Evolutionary conservation across 2,113 vertebrate genomes (phyloP).

Genomic region (Rattus norvegicus): DNA sequence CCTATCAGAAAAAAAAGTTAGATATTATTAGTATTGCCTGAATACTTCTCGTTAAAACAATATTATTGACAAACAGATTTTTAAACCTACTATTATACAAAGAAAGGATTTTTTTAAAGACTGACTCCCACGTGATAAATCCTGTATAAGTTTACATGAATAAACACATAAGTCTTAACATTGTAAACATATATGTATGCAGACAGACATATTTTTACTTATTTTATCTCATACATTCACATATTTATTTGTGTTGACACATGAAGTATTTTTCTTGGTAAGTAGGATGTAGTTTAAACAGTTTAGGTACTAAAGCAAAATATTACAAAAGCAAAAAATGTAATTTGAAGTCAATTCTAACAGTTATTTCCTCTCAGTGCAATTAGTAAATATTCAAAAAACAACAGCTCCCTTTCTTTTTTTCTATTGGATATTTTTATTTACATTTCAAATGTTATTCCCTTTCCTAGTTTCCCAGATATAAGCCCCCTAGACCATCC

Average conservation of each 20-base stretch:
- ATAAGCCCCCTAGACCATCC: too few relatives aligned
- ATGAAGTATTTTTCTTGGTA: not conserved
- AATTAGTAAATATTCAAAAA: not conserved
- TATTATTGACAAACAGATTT: not conserved
- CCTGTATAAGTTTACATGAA: not conserved
- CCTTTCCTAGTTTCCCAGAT: too few relatives aligned
- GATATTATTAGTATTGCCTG: not conserved
- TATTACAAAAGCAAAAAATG: not conserved
- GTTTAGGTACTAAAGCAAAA: not conserved
- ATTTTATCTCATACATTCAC: not conserved
- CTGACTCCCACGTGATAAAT: not conserved
- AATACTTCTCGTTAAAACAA: not conserved
- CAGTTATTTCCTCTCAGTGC: not conserved
- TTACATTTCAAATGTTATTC: too few relatives aligned
- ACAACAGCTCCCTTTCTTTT: not conserved
- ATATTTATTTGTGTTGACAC: not conserved
- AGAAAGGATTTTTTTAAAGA: not conserved
- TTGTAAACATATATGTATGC: not conserved
- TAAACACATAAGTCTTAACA: not conserved
- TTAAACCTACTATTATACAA: not conserved
- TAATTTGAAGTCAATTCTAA: not conserved
- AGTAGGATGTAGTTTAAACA: not conserved
- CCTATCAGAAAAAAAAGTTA: not conserved
- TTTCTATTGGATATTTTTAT: too few relatives aligned
- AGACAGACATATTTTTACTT: too few relatives aligned